phyloP scores from a whole-genome alignment of 37 sponge, comb jelly and placozoan species.

The Crambe crambe region DNA sequence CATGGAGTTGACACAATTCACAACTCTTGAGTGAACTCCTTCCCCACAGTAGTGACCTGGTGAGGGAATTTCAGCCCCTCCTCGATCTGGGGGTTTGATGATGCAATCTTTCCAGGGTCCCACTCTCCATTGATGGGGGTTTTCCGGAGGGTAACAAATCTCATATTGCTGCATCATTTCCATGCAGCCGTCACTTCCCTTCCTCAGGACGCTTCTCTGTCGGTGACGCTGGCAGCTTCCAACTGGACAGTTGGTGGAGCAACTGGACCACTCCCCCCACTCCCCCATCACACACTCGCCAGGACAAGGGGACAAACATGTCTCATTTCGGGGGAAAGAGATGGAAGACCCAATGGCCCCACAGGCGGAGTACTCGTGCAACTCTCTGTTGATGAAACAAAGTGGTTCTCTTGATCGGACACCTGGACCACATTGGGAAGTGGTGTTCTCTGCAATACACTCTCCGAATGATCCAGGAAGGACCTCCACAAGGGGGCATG shows the following conservation, averaged over 20 bases:
- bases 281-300: slow-evolving; percentile 41
- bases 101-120: slow-evolving; percentile 29
- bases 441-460: neutral
- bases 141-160: neutral
- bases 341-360: neutral
- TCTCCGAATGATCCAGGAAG: neutral
- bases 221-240: slow-evolving; percentile 7
- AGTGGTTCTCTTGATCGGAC: neutral
- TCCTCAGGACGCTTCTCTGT: neutral
- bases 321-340: neutral
- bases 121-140: neutral
- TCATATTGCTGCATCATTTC: neutral
- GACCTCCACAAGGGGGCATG: slow-evolving; percentile 18
- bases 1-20: neutral
- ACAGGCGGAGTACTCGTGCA: neutral
- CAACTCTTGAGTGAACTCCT: slow-evolving; percentile 11
- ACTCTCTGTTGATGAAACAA: slow-evolving; percentile 26
- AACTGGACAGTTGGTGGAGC: slow-evolving; percentile 9
- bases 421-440: slow-evolving; percentile 19
- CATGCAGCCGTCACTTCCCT: neutral
- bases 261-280: slow-evolving; percentile 19
- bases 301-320: slow-evolving; percentile 15
- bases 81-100: neutral
- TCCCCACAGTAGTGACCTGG: slow-evolving; percentile 23
- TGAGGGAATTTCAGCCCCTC: neutral